Evolutionary conservation across 1,140 invertebrate genomes (phyloP), one percentile per base, ranked within the genome.

Genomic region (Bilobella aurantiaca): DNA sequence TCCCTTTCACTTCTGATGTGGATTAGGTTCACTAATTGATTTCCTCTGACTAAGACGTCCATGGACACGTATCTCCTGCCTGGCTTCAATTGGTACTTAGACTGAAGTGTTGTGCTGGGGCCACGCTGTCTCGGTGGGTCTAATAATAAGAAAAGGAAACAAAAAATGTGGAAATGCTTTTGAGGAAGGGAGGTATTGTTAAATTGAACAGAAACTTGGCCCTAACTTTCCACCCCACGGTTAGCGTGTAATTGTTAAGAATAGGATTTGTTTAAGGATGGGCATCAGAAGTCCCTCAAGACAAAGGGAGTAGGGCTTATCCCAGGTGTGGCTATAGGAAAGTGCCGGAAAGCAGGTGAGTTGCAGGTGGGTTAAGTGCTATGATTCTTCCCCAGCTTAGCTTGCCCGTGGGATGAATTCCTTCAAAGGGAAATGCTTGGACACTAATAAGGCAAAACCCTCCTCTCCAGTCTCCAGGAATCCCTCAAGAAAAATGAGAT

Each of bases 121-220:
- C 49, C 49, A 53, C 49, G 49, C 49, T 53, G 49, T 53, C 49
- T 53, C 49, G 49, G 49, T 53, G 25, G n/a, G 49, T 53, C 49
- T 53, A 53, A 53, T 53, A 53, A 53, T 53, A 53, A 53, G 49
- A 53, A 53, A 53, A 53, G 49, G 49, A 53, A 23, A 42, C 14
- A 53, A 53, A 53, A 8, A 14, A 8, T 5, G 8, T 53, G 21
- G 49, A 14, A 53, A 8, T 42, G 8, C 8, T 42, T 42, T 18
- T 18, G 18, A 42, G 34, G n/a, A n/a, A n/a, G n/a, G n/a, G n/a
- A n/a, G n/a, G n/a, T n/a, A n/a, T n/a, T n/a, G n/a, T n/a, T n/a
- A n/a, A n/a, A n/a, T n/a, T 42, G 37, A 42, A n/a, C n/a, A 8
- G 37, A 42, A 42, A 42, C n/a, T n/a, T n/a, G n/a, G n/a, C n/a